Conservation (phyloP, 2,888 invertebrate species). For the Aricia artaxerxes region DNA sequence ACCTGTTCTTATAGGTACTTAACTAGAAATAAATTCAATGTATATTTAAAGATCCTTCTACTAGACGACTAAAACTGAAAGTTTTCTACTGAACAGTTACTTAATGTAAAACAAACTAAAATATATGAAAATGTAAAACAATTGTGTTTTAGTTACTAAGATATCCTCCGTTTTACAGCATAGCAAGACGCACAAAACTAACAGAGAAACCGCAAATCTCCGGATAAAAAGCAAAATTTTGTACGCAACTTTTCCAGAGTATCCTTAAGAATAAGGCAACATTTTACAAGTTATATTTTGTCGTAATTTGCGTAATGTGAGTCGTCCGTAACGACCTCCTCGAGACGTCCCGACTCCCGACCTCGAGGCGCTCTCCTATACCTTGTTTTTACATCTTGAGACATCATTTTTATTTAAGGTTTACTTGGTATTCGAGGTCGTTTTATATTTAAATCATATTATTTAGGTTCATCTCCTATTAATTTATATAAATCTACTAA, state of each 20-base stretch:
- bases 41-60: too few species aligned
- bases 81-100: too few species aligned
- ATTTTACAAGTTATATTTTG: slow-evolving; percentile 19
- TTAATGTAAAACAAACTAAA: too few species aligned
- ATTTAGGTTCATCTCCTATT: too few species aligned
- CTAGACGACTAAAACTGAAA: too few species aligned
- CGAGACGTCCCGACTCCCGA: slow-evolving; percentile 7
- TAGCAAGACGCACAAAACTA: neutral
- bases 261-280: neutral
- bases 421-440: neutral
- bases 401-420: neutral
- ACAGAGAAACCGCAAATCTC: neutral
- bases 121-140: too few species aligned
- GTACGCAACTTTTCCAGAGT: neutral
- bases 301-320: slow-evolving; percentile 21
- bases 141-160: too few species aligned
- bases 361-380: neutral
- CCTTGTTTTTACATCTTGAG: neutral
- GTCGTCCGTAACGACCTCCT: slow-evolving; percentile 16
- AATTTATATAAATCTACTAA: too few species aligned
- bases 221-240: neutral
- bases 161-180: too few species aligned
- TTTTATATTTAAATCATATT: neutral
- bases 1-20: too few species aligned
- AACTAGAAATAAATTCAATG: too few species aligned